Base-by-base conservation (phyloP, 2,888 invertebrate species). In the Harmothoe impar region DNA sequence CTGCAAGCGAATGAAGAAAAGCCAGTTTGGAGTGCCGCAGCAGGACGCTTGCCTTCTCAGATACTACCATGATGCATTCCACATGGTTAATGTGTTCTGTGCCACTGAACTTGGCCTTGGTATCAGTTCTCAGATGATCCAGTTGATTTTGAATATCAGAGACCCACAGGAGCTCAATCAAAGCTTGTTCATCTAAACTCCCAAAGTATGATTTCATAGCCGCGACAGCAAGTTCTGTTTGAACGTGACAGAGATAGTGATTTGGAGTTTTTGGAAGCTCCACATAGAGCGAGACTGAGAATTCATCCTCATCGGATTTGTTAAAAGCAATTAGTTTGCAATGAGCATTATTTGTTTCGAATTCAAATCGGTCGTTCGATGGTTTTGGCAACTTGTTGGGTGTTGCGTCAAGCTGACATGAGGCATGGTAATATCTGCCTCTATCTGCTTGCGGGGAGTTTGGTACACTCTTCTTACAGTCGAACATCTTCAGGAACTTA, bases 211-310 rank as follows among this genome's bases (percentile, higher is more conserved):
- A 7, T 72, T 72, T 72, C 72, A 72, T 29, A 15, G n/a, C 72
- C 0, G 72, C 72, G 29, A 72, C 72, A 72, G 29, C 72, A 72
- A 72, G 25, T 72, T 72, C 72, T 29, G 72, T 72, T 17, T 72
- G 72, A 3, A 72, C 72, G 17, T 72, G 72, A 25, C 72, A 72
- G 72, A 72, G 72, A 29, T 72, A 72, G 29, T 72, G 72, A 29
- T 72, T 72, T 72, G 72, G 72, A 29, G 5, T 25, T 25, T 72
- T 12, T 3, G 72, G 72, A 15, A 72, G 72, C 17, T 72, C 72
- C 25, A 72, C 72, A 25, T 29, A 29, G 5, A 72, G 29, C 31
- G 72, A n/a, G 15, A 72, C 31, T 29, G 72, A 29, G 17, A 72
- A 72, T 29, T n/a, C 72, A 25, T 72, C 31, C 25, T 72, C 5